Percentiles rank a stretch among this genome's conserved stretches.
phyloP scores from a whole-genome alignment of 2,888 invertebrate genomes.

The Petrophora chlorosata region DNA sequence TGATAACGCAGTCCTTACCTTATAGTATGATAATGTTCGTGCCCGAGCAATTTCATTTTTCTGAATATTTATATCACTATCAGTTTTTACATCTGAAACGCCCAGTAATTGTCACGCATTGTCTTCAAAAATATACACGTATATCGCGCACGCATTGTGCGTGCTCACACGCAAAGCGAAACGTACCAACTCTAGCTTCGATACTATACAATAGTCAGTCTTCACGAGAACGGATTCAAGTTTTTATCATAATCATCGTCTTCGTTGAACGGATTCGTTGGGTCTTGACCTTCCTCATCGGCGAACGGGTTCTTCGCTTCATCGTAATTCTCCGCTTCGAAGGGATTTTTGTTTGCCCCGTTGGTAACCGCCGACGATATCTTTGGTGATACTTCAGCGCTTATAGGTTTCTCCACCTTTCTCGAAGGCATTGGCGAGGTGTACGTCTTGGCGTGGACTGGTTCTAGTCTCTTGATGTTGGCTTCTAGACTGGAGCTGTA shows the following conservation, averaged over 20 bases:
- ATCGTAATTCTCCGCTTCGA: conserved; percentile 80
- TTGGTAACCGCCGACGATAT: conserved; percentile 52
- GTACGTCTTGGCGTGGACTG: conserved; percentile 46
- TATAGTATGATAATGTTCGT: no score
- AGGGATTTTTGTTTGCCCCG: conserved; percentile 60
- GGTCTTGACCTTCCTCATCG: conserved; percentile 77
- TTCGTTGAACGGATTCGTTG: conserved; percentile 82
- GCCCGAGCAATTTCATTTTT: no score
- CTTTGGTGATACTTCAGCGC: conserved; percentile 43
- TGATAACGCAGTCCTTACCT: no score
- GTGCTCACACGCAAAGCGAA: neutral
- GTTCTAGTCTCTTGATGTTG: conserved; percentile 72
- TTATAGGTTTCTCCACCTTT: conserved; percentile 40
- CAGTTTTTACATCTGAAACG: no score
- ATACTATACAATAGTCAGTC: conserved; percentile 16
- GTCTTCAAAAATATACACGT: no score
- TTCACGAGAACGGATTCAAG: conserved; percentile 87
- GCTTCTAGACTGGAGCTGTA: conserved; percentile 86
- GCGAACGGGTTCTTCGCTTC: conserved; percentile 87
- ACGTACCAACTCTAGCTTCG: neutral
- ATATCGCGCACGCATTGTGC: no score
- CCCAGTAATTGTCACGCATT: no score
- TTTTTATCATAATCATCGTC: conserved; percentile 89
- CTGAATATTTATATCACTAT: no score
- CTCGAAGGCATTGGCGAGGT: conserved; percentile 45